Base-by-base conservation (phyloP, 2,888 invertebrate species). In the Acrocyrtus sp. region DNA sequence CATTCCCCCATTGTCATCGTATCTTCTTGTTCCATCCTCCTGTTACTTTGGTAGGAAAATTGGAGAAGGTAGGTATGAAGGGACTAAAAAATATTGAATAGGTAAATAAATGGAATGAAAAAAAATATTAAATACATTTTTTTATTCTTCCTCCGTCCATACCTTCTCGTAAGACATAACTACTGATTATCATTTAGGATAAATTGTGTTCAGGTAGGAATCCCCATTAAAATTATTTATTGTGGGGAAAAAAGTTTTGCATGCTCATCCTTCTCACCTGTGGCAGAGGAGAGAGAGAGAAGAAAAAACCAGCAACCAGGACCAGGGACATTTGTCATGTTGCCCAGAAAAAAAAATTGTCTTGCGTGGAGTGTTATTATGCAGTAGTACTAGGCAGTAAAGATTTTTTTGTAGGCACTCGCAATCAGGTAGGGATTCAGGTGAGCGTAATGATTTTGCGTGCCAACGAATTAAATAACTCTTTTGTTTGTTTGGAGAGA, bases 181-280 rank as follows among this genome's bases (percentile, higher is more conserved):
- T 54, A 50, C 50, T 70, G 51, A 62, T 70, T 57, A 70, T 50
- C 41, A 58, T 63, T 63, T 58, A 65, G 47, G 10, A 34, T 58
- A 48, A 53, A 27, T 62, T 62, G 39, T 27, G n/a, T n/a, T n/a
- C n/a, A n/a, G n/a, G n/a, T 54, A 27, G 39, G 39, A 62, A 61
- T 62, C 48, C 22, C 66, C 72, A 72, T 72, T 72, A 72, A 72
- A 66, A 66, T 72, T 66, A 72, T 72, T 72, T 72, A 72, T 72
- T 65, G 50, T 48, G 24, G 41, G 22, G 26, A 43, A 22, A 60
- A 43, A 27, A 47, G 17, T 5, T 34, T 34, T 34, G 34, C 34
- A 34, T 34, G n/a, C n/a, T n/a, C n/a, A n/a, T n/a, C n/a, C n/a
- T n/a, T n/a, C n/a, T n/a, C n/a, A n/a, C n/a, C n/a, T n/a, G 34